A percentile compares a stretch with the other conserved stretches of the same genome.
These are phyloP conservation scores for Thecophora atra DNA, from an alignment of 2,888 invertebrate genomes.

Conservation along the genomic window DNA sequence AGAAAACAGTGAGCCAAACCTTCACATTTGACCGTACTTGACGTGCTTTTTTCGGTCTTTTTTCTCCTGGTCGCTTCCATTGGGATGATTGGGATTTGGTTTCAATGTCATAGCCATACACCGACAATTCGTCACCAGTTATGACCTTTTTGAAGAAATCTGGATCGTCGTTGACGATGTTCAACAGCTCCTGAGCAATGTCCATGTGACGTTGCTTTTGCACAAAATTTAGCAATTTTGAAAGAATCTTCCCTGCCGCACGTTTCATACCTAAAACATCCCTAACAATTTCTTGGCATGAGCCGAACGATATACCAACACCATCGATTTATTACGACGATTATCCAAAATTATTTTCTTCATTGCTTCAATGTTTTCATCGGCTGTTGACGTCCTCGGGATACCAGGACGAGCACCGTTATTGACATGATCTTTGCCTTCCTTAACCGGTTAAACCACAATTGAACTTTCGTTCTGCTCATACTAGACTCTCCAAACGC, in stretches of 20 bases:
- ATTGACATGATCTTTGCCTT: too few species aligned
- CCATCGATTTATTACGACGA: background rate
- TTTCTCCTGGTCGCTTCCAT: background rate
- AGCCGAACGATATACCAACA: background rate
- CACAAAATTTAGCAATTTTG: background rate
- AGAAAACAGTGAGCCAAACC: background rate
- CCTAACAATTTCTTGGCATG: background rate
- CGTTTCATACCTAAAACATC: background rate
- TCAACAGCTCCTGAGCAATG: conserved; percentile 32
- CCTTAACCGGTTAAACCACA: too few species aligned
- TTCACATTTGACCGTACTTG: conserved; percentile 5
- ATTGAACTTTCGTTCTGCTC: too few species aligned
- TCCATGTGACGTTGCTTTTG: background rate
- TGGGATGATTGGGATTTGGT: conserved; percentile 28
- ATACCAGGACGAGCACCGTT: too few species aligned
- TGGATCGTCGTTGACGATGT: conserved; percentile 2
- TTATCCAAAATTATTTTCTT: background rate
- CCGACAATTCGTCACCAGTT: conserved; percentile 37
- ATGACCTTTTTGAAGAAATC: conserved; percentile 33
- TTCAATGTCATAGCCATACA: conserved; percentile 37
- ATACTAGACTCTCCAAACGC: too few species aligned
- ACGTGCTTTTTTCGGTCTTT: background rate
- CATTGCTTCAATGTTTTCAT: background rate
- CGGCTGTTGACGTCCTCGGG: background rate
- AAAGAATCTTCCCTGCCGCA: background rate